Percentiles rank a stretch among this genome's conserved stretches.
phyloP scores from a whole-genome alignment of 2,888 invertebrate species.

The Megalurothrips usitatus region DNA sequence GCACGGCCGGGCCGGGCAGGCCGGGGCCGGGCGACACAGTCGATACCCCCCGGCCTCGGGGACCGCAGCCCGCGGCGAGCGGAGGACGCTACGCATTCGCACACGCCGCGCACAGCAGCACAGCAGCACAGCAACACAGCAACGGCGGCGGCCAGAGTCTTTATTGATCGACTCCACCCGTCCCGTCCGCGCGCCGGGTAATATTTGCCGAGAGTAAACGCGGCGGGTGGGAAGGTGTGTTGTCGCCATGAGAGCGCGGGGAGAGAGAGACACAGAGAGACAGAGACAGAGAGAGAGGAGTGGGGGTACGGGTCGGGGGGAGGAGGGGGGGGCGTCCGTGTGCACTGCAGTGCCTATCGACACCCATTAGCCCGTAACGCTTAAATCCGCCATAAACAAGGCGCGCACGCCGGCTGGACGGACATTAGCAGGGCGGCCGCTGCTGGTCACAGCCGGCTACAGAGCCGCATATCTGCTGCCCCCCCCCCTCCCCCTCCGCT shows the following conservation, averaged over 20 bases:
- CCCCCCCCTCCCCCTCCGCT: neutral
- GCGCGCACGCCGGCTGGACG: neutral
- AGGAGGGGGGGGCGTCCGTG: neutral
- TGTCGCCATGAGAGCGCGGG: neutral
- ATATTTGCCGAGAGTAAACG: neutral
- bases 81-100: no score
- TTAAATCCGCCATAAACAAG: conserved; percentile 23
- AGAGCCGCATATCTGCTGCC: neutral
- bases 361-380: conserved; percentile 9
- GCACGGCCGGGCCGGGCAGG: neutral
- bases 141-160: neutral
- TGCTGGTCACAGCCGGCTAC: neutral
- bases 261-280: neutral
- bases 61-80: no score
- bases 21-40: neutral
- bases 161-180: neutral
- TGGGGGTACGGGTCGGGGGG: neutral
- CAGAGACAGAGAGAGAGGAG: no score
- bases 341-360: neutral
- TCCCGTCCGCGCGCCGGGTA: neutral
- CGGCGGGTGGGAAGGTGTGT: neutral
- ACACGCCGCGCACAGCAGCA: neutral
- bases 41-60: no score
- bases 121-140: no score
- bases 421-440: neutral